A percentile compares a stretch with the other conserved stretches of the same genome.
These are phyloP conservation scores for Pristionchus mayeri DNA, from an alignment of 2,888 invertebrate species.

Conservation along the genomic window DNA sequence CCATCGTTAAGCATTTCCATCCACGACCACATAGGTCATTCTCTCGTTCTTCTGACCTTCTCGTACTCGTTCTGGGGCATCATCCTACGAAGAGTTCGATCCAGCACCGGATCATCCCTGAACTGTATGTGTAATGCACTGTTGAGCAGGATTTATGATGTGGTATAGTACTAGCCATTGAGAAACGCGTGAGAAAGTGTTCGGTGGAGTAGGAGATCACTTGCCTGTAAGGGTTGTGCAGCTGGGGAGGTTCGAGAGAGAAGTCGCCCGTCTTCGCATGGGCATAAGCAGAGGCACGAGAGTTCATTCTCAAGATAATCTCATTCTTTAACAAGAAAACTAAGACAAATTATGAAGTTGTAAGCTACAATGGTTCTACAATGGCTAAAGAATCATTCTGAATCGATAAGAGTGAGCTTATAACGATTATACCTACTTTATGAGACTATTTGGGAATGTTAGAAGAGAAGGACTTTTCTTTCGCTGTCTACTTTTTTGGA, in stretches of 20 bases:
- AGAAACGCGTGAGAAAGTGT: no score
- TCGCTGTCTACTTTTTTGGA: no score
- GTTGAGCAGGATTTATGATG: neutral
- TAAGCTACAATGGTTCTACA: neutral
- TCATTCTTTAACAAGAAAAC: neutral
- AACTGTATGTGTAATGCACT: no score
- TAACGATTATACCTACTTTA: neutral
- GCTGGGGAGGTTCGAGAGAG: constrained; percentile 62
- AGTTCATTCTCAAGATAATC: constrained; percentile 21
- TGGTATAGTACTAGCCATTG: neutral
- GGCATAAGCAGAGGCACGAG: constrained; percentile 59
- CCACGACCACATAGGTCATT: no score
- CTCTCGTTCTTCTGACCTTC: constrained; percentile 41
- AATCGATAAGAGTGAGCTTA: neutral
- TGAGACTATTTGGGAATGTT: neutral
- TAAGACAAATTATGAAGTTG: neutral
- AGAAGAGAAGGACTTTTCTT: no score
- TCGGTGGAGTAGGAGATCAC: no score
- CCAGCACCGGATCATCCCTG: constrained; percentile 68
- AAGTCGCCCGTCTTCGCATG: constrained; percentile 70
- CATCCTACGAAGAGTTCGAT: constrained; percentile 59
- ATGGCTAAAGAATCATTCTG: neutral
- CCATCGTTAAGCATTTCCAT: neutral
- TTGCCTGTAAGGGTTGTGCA: constrained; percentile 67
- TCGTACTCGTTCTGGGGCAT: constrained; percentile 60